Evolutionary conservation across 2,113 vertebrate genomes (phyloP).

Genomic region (Ammodytes dubius): DNA sequence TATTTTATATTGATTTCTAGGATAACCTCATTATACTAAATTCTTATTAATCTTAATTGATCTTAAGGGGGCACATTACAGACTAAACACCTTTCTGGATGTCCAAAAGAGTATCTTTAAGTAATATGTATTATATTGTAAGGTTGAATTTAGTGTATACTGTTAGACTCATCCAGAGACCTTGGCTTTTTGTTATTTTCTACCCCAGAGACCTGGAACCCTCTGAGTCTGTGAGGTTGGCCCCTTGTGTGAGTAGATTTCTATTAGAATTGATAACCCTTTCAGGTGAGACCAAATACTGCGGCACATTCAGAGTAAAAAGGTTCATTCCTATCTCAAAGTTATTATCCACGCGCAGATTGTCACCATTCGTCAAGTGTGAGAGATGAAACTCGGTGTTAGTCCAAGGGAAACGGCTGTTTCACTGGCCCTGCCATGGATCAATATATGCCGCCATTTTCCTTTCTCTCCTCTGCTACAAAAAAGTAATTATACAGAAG

Average conservation of each 20-base stretch:
- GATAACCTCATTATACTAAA: not conserved
- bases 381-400: conserved; percentile 93
- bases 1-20: conserved; percentile 5
- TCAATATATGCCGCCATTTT: conserved; percentile 91
- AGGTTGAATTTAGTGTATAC: conserved; percentile 44
- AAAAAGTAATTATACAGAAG: conserved; percentile 97
- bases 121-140: conserved; percentile 5
- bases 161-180: conserved; percentile 46
- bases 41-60: conserved; percentile 1
- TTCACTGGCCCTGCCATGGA: conserved; percentile 86
- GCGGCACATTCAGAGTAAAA: conserved; percentile 71
- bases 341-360: conserved; percentile 92
- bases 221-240: conserved; percentile 36
- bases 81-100: not conserved
- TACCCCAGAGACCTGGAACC: conserved; percentile 49
- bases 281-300: conserved; percentile 73
- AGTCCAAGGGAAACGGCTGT: conserved; percentile 94
- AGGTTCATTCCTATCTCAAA: conserved; percentile 92
- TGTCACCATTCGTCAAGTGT: conserved; percentile 92
- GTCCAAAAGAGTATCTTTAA: conserved; percentile 13
- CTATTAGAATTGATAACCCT: conserved; percentile 85
- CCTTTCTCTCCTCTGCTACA: conserved; percentile 76
- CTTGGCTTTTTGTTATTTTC: conserved; percentile 62
- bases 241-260: conserved; percentile 44
- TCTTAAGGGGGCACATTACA: not conserved